Evolutionary conservation across 2,113 vertebrate species (phyloP), one percentile per base, ranked within the genome.

Genomic region (Lucifuga dentata): DNA sequence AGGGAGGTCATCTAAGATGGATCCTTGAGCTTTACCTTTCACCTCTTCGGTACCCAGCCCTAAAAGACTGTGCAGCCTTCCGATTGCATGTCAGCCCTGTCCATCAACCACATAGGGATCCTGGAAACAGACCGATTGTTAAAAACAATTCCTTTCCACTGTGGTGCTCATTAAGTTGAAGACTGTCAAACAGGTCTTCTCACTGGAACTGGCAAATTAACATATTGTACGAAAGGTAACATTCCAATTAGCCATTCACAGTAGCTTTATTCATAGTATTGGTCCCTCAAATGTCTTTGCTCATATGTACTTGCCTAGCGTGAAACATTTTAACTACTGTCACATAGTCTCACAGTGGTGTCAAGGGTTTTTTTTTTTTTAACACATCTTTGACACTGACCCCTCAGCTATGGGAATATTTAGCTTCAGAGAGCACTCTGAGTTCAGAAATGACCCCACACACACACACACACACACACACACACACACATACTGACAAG

Each of bases 1-100:
- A 92, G 94, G 80, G 96, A 99, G 72, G 92, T 96, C 86, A 94
- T 98, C 76, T 99, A 92, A 95, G 85, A 24, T 20, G 10, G 36
- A 45, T 36, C 52, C 5, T 17, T 16, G 40, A 43, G 57, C 17
- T 48, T 12, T 12, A 21, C 41, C 57, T 61, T 17, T 39, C 59
- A 32, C 4, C 16, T 4, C 19, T 56, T 19, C 52, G 49, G 50
- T 17, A 1, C 19, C 36, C 21, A 21, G 8, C 20, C 38, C 20
- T 4, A 2, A 71, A 52, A 64, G 68, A 84, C 81, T 76, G 44
- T 33, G 53, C 49, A 81, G 44, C 68, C 66, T 50, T 74, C 26
- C 16, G 35, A 73, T 76, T 38, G 59, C 45, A 78, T 38, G 20
- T 49, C 49, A 17, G 7, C 19, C n/a, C 23, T 68, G 44, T 52